Evolutionary conservation across 2,797 vertebrate genomes (phyloP), one percentile per base, ranked within the genome.

Genomic region (Avahi laniger): DNA sequence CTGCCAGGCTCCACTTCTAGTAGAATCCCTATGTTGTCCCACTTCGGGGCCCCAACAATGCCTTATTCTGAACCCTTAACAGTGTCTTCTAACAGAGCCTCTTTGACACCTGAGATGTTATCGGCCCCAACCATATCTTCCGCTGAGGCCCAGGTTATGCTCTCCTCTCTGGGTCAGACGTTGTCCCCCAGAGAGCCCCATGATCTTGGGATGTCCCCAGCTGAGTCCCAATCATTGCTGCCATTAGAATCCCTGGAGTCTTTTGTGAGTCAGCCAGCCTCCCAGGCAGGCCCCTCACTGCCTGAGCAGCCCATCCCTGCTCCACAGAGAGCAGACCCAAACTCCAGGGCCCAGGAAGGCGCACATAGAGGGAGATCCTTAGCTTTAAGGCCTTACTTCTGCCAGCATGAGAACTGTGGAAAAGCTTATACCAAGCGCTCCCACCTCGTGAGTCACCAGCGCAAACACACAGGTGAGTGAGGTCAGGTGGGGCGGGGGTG

Each of bases 371-470:
- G 7, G 41, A 69, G 11, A 35, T 2, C 57, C 12, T 59, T 14
- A 0, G 26, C 75, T 48, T 59, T 6, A 90, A 97, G 80, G 50
- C 96, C 97, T 46, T 90, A 87, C 72, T 0, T 20, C 80, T 97
- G 96, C 52, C 2, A 30, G 0, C 69, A 94, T 20, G 59, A 92
- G 9, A 83, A 91, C 92, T 97, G 97, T 54, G 97, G 90, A 50
- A 98, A 97, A 96, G 87, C 97, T 73, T 97, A 98, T 18, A 97
- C 95, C 26, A 98, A 98, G 72, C 93, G 92, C 18, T 98, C 96
- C 35, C 97, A 98, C 54, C 97, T 97, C 0, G 65, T 96, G 95
- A 95, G 76, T 88, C 96, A 98, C 38, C 79, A 96, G 1, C 95
- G 93, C 84, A 98, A 97, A 30, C 97, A 97, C 48, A 97, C 93